Percentiles rank a stretch among this genome's conserved stretches.
phyloP scores from a whole-genome alignment of 1,140 invertebrate genomes.

The Pomacea maculata region DNA sequence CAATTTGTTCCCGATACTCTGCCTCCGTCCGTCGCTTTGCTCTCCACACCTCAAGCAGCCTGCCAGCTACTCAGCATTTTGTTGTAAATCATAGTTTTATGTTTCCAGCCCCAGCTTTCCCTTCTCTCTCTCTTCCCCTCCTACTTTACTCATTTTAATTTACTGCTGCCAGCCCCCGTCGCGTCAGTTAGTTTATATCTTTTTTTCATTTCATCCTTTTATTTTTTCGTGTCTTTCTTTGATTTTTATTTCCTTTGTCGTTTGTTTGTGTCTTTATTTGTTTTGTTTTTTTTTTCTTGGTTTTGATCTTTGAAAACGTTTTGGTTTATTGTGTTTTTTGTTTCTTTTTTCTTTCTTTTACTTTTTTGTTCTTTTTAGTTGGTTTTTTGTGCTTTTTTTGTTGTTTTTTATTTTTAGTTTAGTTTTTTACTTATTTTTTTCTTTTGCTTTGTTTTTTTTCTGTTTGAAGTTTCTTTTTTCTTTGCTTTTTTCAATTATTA shows the following conservation, averaged over 20 bases:
- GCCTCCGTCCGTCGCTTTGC: too few relatives aligned
- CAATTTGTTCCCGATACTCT: too few relatives aligned
- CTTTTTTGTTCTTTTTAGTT: neutral
- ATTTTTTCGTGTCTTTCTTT: neutral
- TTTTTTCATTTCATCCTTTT: too few relatives aligned
- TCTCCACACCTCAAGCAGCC: too few relatives aligned
- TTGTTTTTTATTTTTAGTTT: neutral
- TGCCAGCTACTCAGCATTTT: too few relatives aligned
- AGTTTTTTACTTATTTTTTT: neutral
- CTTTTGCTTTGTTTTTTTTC: neutral
- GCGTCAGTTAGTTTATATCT: neutral
- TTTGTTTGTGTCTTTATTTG: too few relatives aligned
- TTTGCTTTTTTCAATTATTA: neutral
- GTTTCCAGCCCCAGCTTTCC: neutral
- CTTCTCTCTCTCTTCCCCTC: neutral
- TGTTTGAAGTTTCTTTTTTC: neutral
- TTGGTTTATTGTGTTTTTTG: neutral
- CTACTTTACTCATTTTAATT: too few relatives aligned
- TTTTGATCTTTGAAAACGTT: neutral
- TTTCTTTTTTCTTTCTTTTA: neutral
- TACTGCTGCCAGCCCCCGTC: too few relatives aligned
- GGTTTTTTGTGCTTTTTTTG: too few relatives aligned
- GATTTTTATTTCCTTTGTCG: too few relatives aligned
- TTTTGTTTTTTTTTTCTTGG: too few relatives aligned
- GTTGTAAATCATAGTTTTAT: too few relatives aligned